Evolutionary conservation across 2,113 vertebrate genomes (phyloP).

Genomic region (Pomatostomus ruficeps): DNA sequence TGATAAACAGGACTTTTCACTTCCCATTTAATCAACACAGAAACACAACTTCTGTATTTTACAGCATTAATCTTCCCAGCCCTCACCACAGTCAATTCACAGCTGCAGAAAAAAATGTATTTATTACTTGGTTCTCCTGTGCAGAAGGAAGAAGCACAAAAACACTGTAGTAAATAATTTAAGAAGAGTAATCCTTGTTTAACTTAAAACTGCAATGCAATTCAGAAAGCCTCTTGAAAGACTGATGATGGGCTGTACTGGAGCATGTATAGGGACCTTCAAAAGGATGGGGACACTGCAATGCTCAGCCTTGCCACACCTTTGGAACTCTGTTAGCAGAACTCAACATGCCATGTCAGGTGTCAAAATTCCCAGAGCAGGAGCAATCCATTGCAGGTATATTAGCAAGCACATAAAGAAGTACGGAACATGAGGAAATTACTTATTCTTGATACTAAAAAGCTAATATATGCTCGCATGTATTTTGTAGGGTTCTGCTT

Average conservation of each 20-base stretch:
- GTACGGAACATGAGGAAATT: not conserved
- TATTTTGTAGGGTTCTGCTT: not conserved
- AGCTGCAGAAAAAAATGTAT: not conserved
- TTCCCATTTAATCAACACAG: not conserved
- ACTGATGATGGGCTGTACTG: not conserved
- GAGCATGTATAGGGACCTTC: not conserved
- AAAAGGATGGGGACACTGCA: not conserved
- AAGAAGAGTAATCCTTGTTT: not conserved
- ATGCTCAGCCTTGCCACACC: not conserved
- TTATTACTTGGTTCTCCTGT: not conserved
- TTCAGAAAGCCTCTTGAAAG: not conserved
- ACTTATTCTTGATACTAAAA: not conserved
- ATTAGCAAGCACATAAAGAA: not conserved
- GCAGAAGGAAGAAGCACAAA: not conserved
- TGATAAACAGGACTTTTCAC: not conserved
- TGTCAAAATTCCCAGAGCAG: not conserved
- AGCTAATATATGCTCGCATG: rapidly evolving
- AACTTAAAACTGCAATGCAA: not conserved
- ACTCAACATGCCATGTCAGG: not conserved
- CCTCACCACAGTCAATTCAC: not conserved
- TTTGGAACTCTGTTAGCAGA: not conserved
- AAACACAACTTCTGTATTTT: not conserved
- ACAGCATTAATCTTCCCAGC: not conserved
- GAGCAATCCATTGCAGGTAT: not conserved
- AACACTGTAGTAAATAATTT: not conserved